A percentile compares a stretch with the other conserved stretches of the same genome.
Conservation (phyloP, 2,113 vertebrate species). For the Antechinus flavipes region DNA sequence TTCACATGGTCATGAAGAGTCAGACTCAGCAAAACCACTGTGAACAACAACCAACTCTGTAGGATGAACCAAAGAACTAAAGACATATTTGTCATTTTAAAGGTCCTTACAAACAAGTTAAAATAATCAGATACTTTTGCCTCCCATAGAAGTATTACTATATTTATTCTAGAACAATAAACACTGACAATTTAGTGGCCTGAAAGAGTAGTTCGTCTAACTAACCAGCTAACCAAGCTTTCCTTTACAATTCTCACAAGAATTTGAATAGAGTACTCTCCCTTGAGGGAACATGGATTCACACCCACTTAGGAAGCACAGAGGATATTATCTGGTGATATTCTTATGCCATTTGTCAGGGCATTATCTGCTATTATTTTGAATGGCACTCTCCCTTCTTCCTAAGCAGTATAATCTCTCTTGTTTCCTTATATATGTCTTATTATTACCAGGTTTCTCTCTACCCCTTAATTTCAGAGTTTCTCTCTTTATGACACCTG, state of each 20-base stretch:
- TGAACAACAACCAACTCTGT: neutral
- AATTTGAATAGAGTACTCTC: neutral
- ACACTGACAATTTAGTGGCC: neutral
- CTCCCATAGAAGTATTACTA: slow-evolving; percentile 16
- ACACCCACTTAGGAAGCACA: neutral
- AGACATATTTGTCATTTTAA: neutral
- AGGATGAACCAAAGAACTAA: neutral
- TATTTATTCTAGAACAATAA: neutral
- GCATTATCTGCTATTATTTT: neutral
- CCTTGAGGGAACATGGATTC: neutral
- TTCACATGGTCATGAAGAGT: neutral
- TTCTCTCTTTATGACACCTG: neutral
- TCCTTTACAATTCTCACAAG: neutral
- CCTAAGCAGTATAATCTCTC: neutral
- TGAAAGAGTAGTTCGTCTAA: neutral
- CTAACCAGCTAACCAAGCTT: neutral
- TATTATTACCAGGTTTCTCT: neutral
- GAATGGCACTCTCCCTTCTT: neutral
- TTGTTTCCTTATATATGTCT: neutral
- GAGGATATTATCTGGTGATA: neutral
- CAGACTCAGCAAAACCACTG: neutral
- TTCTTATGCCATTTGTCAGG: neutral
- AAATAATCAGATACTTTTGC: neutral
- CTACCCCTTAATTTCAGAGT: neutral
- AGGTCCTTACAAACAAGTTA: neutral